Evolutionary conservation across 2,797 vertebrate genomes (phyloP).

Genomic region (Crenichthys baileyi): DNA sequence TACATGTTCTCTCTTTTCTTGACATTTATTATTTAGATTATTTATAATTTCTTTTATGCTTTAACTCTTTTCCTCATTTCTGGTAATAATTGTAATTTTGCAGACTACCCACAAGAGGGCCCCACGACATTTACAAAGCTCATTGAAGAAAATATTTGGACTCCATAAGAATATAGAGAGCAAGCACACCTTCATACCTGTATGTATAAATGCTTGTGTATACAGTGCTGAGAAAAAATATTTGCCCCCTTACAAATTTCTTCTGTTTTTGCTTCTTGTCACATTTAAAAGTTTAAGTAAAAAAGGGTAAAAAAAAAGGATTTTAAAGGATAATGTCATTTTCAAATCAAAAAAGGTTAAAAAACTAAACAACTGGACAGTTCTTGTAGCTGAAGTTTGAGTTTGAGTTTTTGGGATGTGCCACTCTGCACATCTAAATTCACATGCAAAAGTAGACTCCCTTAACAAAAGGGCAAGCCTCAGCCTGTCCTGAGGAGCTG

Average conservation of each 20-base stretch:
- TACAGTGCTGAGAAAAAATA: background rate
- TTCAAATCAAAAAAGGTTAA: background rate
- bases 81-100: constrained; percentile 18
- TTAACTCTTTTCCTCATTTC: background rate
- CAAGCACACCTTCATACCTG: constrained; percentile 64
- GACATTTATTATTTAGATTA: background rate
- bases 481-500: no score
- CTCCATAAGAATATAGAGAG: constrained; percentile 72
- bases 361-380: no score
- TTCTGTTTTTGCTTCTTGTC: background rate
- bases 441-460: no score
- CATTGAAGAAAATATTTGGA: constrained; percentile 83
- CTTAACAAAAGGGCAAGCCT: no score
- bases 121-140: constrained; percentile 60
- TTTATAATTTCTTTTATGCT: background rate
- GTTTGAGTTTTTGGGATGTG: no score
- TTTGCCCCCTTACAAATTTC: background rate
- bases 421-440: no score
- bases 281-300: background rate
- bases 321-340: background rate
- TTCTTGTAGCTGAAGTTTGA: no score
- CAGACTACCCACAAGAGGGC: constrained; percentile 73
- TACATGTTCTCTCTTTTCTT: background rate
- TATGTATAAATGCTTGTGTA: constrained; percentile 57
- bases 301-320: no score